Evolutionary conservation across 2,888 invertebrate species (phyloP), one percentile per base, ranked within the genome.

Genomic region (Dugesia japonica): DNA sequence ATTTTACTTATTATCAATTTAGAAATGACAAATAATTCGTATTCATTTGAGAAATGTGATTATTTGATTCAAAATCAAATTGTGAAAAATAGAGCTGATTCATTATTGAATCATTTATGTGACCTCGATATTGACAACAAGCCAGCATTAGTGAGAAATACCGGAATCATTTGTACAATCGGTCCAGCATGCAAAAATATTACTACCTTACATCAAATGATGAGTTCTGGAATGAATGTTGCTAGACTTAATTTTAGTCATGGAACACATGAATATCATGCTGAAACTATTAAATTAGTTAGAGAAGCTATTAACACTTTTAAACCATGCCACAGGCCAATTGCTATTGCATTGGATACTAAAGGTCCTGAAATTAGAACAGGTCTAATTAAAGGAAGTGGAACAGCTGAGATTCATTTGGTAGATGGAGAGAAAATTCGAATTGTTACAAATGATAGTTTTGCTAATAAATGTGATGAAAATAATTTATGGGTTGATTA

Each of bases 311-410:
- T 89, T 79, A 89, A 88, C 28, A 80, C 81, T 4, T 82, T 84
- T 75, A 71, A 78, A 38, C 56, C 72, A 38, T 31, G 56, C 28
- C 15, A 89, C 89, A 81, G 84, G 83, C 90, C 94, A 0, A 88
- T 95, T 72, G 97, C 94, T 71, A 92, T 98, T 83, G 97, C 97
- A 42, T 87, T 98, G 79, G 97, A 98, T 82, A 98, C 97, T 13
- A 97, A 97, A 85, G 97, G 97, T 0, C 95, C 97, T 0, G 97
- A 97, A 86, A 98, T 97, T 83, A 89, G 97, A 82, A 97, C 95
- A 78, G 97, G 97, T 20, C 88, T 95, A 33, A 87, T 95, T 79
- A 91, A 91, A 84, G 94, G 92, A 79, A 92, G 92, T 79, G 89
- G 90, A 15, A 89, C 89, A 26, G 93, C 91, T 1, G 95, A 97